These are phyloP conservation scores for Sebastes kiyomatsui DNA, from an alignment of 2,797 vertebrate genomes.

Conservation along the genomic window DNA sequence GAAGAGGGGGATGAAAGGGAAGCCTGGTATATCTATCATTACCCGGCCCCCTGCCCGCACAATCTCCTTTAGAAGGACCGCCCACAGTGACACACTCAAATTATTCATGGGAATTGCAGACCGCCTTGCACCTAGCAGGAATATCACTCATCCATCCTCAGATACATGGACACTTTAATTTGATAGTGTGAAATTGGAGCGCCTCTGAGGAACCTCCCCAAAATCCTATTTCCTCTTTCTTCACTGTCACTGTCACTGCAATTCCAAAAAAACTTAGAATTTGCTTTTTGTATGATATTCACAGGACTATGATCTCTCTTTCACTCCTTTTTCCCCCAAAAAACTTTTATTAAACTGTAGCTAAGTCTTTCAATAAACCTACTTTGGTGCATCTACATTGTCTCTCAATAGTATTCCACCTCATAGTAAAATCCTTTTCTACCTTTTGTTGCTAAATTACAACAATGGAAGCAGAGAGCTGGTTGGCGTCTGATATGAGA, in stretches of 20 bases:
- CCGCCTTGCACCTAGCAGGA: slow-evolving; percentile 69
- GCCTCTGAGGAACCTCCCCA: slow-evolving; percentile 64
- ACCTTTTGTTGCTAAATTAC: not conserved
- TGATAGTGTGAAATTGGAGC: slow-evolving; percentile 77
- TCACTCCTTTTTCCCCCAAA: not conserved
- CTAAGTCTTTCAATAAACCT: slow-evolving; percentile 5
- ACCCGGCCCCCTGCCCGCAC: slow-evolving; percentile 57
- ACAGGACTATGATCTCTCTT: slow-evolving; percentile 21
- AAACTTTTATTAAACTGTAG: slow-evolving; percentile 7
- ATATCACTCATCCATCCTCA: slow-evolving; percentile 75
- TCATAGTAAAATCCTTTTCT: not conserved
- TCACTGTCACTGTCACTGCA: slow-evolving; percentile 50
- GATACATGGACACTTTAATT: slow-evolving; percentile 75
- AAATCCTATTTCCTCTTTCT: slow-evolving; percentile 64
- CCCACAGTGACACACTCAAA: slow-evolving; percentile 73
- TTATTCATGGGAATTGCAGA: slow-evolving; percentile 80
- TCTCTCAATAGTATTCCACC: slow-evolving; percentile 1
- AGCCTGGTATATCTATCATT: slow-evolving; percentile 76
- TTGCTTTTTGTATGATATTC: slow-evolving; percentile 37
- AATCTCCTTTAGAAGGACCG: slow-evolving; percentile 68
- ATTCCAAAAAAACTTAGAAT: slow-evolving; percentile 39
- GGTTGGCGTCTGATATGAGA: not conserved
- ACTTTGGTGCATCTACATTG: slow-evolving; percentile 3
- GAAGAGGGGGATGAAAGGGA: slow-evolving; percentile 55
- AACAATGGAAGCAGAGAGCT: not conserved